Conservation (phyloP, 2,888 invertebrate genomes). For the Pollenia griseotomentosa region DNA sequence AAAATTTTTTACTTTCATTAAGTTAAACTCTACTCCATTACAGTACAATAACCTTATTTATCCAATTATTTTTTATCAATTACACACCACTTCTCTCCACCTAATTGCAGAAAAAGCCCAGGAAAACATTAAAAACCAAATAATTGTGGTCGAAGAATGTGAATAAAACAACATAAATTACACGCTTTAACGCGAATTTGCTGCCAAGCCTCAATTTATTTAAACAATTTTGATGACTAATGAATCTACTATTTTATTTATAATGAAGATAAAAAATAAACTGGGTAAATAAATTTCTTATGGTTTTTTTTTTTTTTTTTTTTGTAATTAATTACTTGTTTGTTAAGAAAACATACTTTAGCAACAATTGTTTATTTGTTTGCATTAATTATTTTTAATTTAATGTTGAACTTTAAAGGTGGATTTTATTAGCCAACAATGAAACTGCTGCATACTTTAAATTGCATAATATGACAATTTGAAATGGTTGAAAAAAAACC, state of each 20-base stretch:
- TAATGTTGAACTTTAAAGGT: conserved; percentile 67
- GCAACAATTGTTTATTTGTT: conserved; percentile 26
- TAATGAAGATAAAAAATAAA: conserved; percentile 17
- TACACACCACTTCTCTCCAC: not conserved
- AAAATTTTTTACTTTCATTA: conserved; percentile 52
- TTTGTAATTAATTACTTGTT: conserved; percentile 49
- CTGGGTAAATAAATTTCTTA: conserved; percentile 56
- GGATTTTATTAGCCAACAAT: conserved; percentile 49
- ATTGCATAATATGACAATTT: conserved; percentile 63
- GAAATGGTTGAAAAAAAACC: conserved; percentile 47
- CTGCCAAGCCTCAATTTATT: conserved; percentile 52
- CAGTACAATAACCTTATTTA: conserved; percentile 39
- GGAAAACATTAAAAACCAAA: conserved; percentile 34
- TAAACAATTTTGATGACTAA: conserved; percentile 35
- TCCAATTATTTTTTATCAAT: not conserved
- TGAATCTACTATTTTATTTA: conserved; percentile 23
- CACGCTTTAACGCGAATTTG: conserved; percentile 32
- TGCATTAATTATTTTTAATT: conserved; percentile 36
- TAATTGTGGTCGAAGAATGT: conserved; percentile 45
- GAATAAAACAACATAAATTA: conserved; percentile 34
- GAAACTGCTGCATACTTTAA: conserved; percentile 50
- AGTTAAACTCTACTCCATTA: conserved; percentile 10
- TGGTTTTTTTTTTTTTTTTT: conserved; percentile 41
- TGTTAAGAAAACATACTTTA: conserved; percentile 29
- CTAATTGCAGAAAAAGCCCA: conserved; percentile 23